Conservation (phyloP, 1,140 invertebrate genomes). For the Trachelipus rathkii region DNA sequence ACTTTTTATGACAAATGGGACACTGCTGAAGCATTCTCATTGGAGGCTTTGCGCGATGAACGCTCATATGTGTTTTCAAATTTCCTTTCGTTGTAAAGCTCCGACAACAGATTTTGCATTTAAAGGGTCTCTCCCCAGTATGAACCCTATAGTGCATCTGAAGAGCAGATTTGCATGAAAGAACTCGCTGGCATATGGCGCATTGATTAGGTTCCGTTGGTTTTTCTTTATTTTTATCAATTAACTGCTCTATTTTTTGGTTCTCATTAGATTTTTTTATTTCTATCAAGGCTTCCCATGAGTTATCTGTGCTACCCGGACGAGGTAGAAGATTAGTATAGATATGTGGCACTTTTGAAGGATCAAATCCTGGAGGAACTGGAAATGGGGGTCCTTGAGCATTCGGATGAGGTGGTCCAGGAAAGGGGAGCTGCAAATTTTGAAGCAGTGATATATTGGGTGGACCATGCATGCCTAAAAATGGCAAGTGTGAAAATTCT, state of each 20-base stretch:
- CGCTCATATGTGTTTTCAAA: slow-evolving; percentile 98
- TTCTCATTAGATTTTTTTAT: slow-evolving; percentile 92
- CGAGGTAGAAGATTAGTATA: slow-evolving; percentile 75
- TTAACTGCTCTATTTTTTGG: slow-evolving; percentile 86
- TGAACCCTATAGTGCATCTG: slow-evolving; percentile 99
- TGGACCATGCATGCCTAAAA: slow-evolving; percentile 33
- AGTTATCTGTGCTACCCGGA: slow-evolving; percentile 89
- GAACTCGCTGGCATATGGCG: slow-evolving; percentile 90
- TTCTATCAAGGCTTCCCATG: slow-evolving; percentile 94
- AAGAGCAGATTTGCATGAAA: slow-evolving; percentile 95
- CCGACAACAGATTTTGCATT: slow-evolving; percentile 91
- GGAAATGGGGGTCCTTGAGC: slow-evolving; percentile 49
- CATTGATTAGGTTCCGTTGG: slow-evolving; percentile 95
- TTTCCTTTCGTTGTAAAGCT: slow-evolving; percentile 98
- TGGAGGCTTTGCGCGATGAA: slow-evolving; percentile 89
- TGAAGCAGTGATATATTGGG: slow-evolving; percentile 31
- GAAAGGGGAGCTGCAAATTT: slow-evolving; percentile 50
- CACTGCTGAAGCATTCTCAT: slow-evolving; percentile 91
- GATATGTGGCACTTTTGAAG: slow-evolving; percentile 65
- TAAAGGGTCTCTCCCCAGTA: slow-evolving; percentile 91
- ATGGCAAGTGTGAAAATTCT: slow-evolving; percentile 9
- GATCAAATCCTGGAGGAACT: slow-evolving; percentile 57
- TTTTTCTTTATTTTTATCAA: slow-evolving; percentile 95
- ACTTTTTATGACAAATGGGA: slow-evolving; percentile 97
- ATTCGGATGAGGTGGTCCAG: slow-evolving; percentile 34